Percentiles rank a stretch among this genome's conserved stretches.
phyloP scores from a whole-genome alignment of 2,113 vertebrate species.

The Gymnogyps californianus region DNA sequence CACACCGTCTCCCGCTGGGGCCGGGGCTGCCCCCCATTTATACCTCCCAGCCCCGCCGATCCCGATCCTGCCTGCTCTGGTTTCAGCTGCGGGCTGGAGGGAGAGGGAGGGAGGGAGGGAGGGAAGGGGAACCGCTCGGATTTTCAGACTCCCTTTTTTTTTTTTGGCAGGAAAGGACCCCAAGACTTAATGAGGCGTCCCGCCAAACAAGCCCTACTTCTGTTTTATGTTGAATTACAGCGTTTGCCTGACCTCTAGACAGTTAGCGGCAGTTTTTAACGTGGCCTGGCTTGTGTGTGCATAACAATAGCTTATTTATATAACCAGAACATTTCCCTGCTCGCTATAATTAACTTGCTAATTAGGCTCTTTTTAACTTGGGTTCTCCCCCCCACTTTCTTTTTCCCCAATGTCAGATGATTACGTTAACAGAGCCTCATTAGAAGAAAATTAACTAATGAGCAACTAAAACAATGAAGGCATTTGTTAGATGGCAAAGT shows the following conservation, averaged over 20 bases:
- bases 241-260: slow-evolving; percentile 43
- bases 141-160: background rate
- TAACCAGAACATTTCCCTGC: slow-evolving; percentile 50
- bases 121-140: background rate
- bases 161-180: background rate
- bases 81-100: slow-evolving; percentile 30
- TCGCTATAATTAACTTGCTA: slow-evolving; percentile 75
- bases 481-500: slow-evolving; percentile 8
- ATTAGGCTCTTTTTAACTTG: slow-evolving; percentile 71
- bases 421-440: slow-evolving; percentile 53
- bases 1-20: background rate
- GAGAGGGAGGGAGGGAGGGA: background rate
- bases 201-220: slow-evolving; percentile 16
- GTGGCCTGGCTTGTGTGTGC: slow-evolving; percentile 26
- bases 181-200: slow-evolving; percentile 48
- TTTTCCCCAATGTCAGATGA: slow-evolving; percentile 48
- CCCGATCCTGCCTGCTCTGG: slow-evolving; percentile 58
- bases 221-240: slow-evolving; percentile 8
- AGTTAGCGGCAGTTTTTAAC: background rate
- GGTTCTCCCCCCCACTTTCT: background rate
- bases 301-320: slow-evolving; percentile 70
- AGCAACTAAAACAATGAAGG: slow-evolving; percentile 52
- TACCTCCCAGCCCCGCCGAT: slow-evolving; percentile 28
- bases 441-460: slow-evolving; percentile 73
- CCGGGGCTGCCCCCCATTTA: slow-evolving; percentile 59